phyloP scores from a whole-genome alignment of 2,888 invertebrate genomes.

The Charanyca ferruginea region DNA sequence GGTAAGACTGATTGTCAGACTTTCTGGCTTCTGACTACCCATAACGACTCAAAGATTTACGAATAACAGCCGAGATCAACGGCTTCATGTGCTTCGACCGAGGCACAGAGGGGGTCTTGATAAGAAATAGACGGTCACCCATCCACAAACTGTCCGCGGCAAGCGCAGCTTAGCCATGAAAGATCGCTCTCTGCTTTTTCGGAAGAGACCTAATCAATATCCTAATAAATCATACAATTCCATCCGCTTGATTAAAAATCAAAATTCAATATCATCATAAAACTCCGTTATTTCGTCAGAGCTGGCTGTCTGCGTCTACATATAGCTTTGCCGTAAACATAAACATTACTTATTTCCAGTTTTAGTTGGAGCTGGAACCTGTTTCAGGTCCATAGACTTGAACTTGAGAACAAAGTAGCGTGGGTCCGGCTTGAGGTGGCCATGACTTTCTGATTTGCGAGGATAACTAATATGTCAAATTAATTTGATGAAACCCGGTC shows the following conservation, averaged over 20 bases:
- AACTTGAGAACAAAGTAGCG: constrained; percentile 51
- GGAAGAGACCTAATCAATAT: no score
- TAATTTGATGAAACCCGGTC: no score
- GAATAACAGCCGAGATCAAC: no score
- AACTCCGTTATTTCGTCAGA: constrained; percentile 56
- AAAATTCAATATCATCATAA: constrained; percentile 18
- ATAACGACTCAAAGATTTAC: no score
- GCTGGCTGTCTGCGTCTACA: constrained; percentile 17
- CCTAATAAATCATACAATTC: constrained; percentile 20
- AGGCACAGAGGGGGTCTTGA: no score
- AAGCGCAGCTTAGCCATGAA: no score
- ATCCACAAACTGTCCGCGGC: no score
- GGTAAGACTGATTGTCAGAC: no score
- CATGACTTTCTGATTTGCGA: constrained; percentile 1
- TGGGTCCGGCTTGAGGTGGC: constrained; percentile 23
- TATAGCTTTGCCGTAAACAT: constrained; percentile 30
- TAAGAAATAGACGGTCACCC: no score
- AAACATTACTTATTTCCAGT: constrained; percentile 43
- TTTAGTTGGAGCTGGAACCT: constrained; percentile 46
- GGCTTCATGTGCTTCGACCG: no score
- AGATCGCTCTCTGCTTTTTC: no score
- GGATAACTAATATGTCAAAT: background rate
- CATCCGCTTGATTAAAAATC: constrained; percentile 8
- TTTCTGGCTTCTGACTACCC: no score
- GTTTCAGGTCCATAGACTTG: constrained; percentile 57